Base-by-base conservation (phyloP, 1,140 invertebrate genomes). In the Hylyphantes graminicola region DNA sequence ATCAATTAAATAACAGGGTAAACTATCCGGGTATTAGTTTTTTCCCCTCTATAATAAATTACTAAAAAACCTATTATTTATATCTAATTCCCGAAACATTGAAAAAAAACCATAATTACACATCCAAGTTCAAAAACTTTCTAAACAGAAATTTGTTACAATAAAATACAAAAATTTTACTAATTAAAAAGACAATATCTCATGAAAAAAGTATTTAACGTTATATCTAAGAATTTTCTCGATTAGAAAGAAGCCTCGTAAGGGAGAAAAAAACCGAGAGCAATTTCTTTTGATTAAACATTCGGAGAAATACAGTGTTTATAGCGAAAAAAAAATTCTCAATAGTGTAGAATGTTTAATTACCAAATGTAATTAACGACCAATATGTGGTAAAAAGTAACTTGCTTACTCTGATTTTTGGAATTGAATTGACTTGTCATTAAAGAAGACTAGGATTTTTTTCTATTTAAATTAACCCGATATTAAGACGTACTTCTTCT, bases 341-440 rank as follows among this genome's bases (percentile, higher is more conserved):
- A 63, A 54, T 19, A 78, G 76, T 78, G 64, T 67, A 63, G 76
- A 78, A 78, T 78, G 76, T 78, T 78, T 78, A 78, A 78, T 78
- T 78, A 78, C 76, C 63, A 54, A 67, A 67, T 78, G 63, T 21
- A 78, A 67, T 78, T 78, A 78, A 78, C 63, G 61, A 76, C 55
- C 63, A 67, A 78, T 78, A 65, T 78, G 51, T 50, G 17, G 61
- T 7, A 53, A 12, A 63, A 65, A 54, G 15, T 51, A 59, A 77
- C 19, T 55, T 48, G 67, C 48, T 21, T 10, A 17, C 35, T 67
- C 50, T 59, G 9, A 19, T 51, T 75, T 63, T 48, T 53, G 19
- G 21, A 76, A 19, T 8, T 48, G 64, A 76, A 76, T 74, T 63
- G 63, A 67, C 76, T 78, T 78, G 76, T 65, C 76, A 78, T 78